Evolutionary conservation across 2,113 vertebrate genomes (phyloP).

Genomic region (Etheostoma cragini): DNA sequence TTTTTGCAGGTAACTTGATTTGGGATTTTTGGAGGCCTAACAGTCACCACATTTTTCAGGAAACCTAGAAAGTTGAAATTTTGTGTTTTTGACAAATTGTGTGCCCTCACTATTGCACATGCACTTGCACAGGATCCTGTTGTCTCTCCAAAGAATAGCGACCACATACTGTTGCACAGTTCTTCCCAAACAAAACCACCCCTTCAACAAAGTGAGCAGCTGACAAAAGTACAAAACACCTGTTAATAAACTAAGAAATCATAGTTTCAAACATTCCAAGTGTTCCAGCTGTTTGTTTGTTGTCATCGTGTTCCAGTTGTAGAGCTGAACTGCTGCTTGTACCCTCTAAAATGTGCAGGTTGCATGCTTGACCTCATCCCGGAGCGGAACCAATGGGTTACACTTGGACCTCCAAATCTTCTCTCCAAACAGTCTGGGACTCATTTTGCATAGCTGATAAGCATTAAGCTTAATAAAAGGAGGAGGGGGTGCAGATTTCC

Average conservation of each 20-base stretch:
- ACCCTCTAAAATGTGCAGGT: slow-evolving; percentile 67
- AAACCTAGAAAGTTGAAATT: neutral
- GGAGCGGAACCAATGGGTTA: slow-evolving; percentile 70
- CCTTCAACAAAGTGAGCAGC: slow-evolving; percentile 2
- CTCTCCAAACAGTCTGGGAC: slow-evolving; percentile 72
- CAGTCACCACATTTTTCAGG: neutral
- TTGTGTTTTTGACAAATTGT: neutral
- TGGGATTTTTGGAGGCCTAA: neutral
- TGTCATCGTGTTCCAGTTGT: slow-evolving; percentile 53
- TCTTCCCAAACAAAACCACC: neutral
- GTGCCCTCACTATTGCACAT: neutral
- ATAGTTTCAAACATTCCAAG: slow-evolving; percentile 19
- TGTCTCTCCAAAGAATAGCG: slow-evolving; percentile 1
- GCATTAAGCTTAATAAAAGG: slow-evolving; percentile 38
- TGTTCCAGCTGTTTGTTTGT: slow-evolving; percentile 58
- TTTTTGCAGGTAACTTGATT: neutral
- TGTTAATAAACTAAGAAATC: slow-evolving; percentile 60
- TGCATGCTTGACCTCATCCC: slow-evolving; percentile 73
- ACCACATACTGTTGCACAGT: slow-evolving; percentile 6
- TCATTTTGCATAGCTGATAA: slow-evolving; percentile 76
- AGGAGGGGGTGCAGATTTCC: slow-evolving; percentile 36
- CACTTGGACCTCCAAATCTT: slow-evolving; percentile 71
- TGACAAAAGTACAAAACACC: slow-evolving; percentile 58
- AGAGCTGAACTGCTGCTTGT: slow-evolving; percentile 67
- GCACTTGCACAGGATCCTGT: slow-evolving; percentile 2